A percentile compares a stretch with the other conserved stretches of the same genome.
These are phyloP conservation scores for Diarsia brunnea DNA, from an alignment of 2,888 invertebrate species.

Conservation along the genomic window DNA sequence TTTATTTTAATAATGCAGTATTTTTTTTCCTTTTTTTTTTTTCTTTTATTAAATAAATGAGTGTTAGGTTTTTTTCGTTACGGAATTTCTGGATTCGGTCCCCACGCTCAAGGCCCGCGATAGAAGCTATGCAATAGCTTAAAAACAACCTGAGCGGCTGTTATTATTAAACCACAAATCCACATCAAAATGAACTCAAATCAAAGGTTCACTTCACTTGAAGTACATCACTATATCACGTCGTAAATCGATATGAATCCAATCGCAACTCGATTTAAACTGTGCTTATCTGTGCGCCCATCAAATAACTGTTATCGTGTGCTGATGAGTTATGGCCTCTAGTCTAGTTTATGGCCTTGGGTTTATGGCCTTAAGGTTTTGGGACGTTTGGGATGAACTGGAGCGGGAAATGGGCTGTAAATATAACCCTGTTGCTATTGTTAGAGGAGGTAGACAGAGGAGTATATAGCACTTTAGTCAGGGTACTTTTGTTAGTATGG, in stretches of 20 bases:
- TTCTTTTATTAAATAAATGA: too few species aligned
- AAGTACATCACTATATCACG: constrained; percentile 10
- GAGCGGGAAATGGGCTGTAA: constrained; percentile 26
- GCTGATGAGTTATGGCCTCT: constrained; percentile 68
- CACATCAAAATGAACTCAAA: neutral
- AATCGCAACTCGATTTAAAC: constrained; percentile 71
- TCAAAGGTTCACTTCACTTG: constrained; percentile 8
- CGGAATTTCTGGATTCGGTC: too few species aligned
- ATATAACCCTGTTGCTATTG: neutral
- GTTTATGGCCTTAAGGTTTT: constrained; percentile 29
- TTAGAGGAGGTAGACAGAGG: neutral
- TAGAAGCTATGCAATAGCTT: too few species aligned
- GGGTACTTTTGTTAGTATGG: neutral
- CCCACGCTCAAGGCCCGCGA: too few species aligned
- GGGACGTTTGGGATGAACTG: constrained; percentile 14
- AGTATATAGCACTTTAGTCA: neutral
- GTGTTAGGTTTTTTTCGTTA: too few species aligned
- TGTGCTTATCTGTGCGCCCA: constrained; percentile 63
- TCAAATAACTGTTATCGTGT: constrained; percentile 66
- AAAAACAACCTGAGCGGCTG: too few species aligned
- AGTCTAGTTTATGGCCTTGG: constrained; percentile 41
- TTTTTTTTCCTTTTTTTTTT: too few species aligned
- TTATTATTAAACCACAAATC: neutral
- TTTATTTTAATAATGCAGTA: too few species aligned
- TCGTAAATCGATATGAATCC: constrained; percentile 41